Evolutionary conservation across 2,888 invertebrate species (phyloP).

Genomic region (Kuschelorhynchus macadamiae): DNA sequence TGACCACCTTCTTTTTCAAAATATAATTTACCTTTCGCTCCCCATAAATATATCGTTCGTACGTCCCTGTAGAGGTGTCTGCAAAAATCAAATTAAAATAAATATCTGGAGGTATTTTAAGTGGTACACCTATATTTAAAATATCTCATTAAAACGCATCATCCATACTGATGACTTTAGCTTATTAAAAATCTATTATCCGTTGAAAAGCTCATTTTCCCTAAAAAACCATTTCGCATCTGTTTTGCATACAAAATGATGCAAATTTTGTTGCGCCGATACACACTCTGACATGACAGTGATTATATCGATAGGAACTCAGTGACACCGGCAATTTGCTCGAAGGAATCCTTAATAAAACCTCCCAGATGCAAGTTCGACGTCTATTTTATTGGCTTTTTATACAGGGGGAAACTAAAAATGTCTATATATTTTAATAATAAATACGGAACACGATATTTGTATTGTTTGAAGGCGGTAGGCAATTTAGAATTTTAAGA

Average conservation of each 20-base stretch:
- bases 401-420: slow-evolving; percentile 1
- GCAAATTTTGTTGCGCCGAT: slow-evolving; percentile 23
- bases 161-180: no score
- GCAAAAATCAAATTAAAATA: no score
- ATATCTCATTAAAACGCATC: no score
- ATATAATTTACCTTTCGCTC: no score
- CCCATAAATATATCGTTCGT: no score
- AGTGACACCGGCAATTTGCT: slow-evolving; percentile 31
- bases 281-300: slow-evolving; percentile 24
- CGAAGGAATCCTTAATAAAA: slow-evolving; percentile 17
- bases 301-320: slow-evolving; percentile 28
- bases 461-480: no score
- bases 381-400: slow-evolving; percentile 12
- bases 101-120: no score
- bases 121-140: no score
- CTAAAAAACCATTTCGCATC: slow-evolving; percentile 15
- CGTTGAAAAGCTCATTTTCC: slow-evolving; percentile 12
- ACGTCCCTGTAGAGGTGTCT: no score
- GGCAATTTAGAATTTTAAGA: no score
- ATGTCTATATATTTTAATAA: neutral
- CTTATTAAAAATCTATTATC: slow-evolving; percentile 22
- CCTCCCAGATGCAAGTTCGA: slow-evolving; percentile 15
- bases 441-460: neutral
- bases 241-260: slow-evolving; percentile 18
- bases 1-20: no score